Conservation (phyloP, 2,888 invertebrate species). For the Liopterus haemorrhoidalis region DNA sequence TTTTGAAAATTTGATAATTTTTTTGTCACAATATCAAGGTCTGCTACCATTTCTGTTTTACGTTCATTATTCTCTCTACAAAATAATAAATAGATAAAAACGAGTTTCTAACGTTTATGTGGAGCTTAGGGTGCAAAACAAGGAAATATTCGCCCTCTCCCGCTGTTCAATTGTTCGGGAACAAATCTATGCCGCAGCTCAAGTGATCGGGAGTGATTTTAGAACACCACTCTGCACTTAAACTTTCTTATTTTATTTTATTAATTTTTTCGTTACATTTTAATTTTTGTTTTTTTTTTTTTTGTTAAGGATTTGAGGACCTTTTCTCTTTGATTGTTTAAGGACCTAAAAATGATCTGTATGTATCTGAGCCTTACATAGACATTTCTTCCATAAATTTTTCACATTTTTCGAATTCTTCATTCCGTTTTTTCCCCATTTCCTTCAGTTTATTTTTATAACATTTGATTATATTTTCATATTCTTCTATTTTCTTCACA, state of each 20-base stretch:
- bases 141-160: too few relatives aligned
- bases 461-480: constrained; percentile 18
- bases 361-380: constrained; percentile 16
- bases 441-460: constrained; percentile 24
- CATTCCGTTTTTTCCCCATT: constrained; percentile 9
- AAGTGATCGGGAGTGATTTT: too few relatives aligned
- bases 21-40: constrained; percentile 28
- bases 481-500: constrained; percentile 12
- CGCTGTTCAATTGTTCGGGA: too few relatives aligned
- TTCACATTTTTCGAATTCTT: constrained; percentile 12
- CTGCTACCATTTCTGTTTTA: constrained; percentile 27
- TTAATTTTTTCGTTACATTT: too few relatives aligned
- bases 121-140: too few relatives aligned
- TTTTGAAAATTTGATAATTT: constrained; percentile 28
- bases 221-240: too few relatives aligned
- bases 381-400: constrained; percentile 18
- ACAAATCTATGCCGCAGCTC: too few relatives aligned
- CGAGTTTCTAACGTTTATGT: too few relatives aligned
- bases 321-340: too few relatives aligned
- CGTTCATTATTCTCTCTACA: constrained; percentile 28
- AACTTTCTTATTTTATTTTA: too few relatives aligned
- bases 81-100: constrained; percentile 5
- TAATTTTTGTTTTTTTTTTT: too few relatives aligned
- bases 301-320: too few relatives aligned
- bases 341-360: not conserved